These are phyloP conservation scores for Pollenia angustigena DNA, from an alignment of 2,888 invertebrate genomes.

Conservation along the genomic window DNA sequence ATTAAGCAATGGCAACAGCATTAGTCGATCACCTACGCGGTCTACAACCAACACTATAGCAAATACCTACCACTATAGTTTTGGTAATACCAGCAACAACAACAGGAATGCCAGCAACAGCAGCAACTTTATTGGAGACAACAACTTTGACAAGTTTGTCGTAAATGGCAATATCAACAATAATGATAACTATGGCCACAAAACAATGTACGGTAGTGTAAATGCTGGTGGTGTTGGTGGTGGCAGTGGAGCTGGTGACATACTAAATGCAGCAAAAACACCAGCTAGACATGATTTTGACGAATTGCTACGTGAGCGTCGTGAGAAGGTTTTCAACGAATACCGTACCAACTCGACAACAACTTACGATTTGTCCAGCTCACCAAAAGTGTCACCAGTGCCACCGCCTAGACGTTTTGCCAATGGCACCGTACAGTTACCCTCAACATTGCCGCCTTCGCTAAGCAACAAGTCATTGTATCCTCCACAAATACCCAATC, in stretches of 20 bases:
- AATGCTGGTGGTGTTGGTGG: slow-evolving; percentile 30
- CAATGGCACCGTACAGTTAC: slow-evolving; percentile 67
- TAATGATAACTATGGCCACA: slow-evolving; percentile 64
- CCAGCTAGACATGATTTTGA: slow-evolving; percentile 83
- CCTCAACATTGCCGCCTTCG: slow-evolving; percentile 76
- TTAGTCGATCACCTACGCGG: slow-evolving; percentile 71
- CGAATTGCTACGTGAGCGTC: slow-evolving; percentile 83
- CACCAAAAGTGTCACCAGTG: slow-evolving; percentile 55
- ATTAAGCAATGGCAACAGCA: slow-evolving; percentile 79
- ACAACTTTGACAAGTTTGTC: slow-evolving; percentile 72
- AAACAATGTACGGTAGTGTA: slow-evolving; percentile 54
- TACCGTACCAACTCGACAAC: slow-evolving; percentile 72
- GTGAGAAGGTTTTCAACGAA: slow-evolving; percentile 83
- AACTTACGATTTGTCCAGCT: slow-evolving; percentile 60
- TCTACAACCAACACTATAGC: slow-evolving; percentile 78
- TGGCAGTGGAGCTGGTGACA: slow-evolving; percentile 56
- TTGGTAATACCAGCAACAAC: slow-evolving; percentile 70
- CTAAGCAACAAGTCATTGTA: slow-evolving; percentile 65
- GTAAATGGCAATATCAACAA: slow-evolving; percentile 71
- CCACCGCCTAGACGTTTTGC: slow-evolving; percentile 70
- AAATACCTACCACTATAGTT: slow-evolving; percentile 80
- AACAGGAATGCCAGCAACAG: slow-evolving; percentile 42
- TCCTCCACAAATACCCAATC: slow-evolving; percentile 66
- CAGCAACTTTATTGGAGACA: slow-evolving; percentile 68
- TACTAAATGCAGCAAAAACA: slow-evolving; percentile 75